A percentile compares a stretch with the other conserved stretches of the same genome.
phyloP scores from a whole-genome alignment of 35 echinoderm and acorn worm genomes.

The Lytechinus variegatus region DNA sequence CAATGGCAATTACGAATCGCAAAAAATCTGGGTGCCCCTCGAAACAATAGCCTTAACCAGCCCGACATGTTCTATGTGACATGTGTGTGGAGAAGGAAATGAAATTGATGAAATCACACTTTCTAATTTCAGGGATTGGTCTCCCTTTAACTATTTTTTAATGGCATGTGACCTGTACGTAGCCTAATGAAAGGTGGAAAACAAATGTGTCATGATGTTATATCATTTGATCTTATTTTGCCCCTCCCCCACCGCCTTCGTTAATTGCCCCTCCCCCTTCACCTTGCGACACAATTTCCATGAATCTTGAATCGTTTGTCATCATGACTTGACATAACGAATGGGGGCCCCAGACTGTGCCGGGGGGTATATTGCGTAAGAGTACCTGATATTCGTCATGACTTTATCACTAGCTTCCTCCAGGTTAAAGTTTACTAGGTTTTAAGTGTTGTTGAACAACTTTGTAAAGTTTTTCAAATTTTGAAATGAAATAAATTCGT shows the following conservation, averaged over 20 bases:
- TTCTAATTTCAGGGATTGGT: too few relatives aligned
- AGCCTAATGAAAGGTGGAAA: not conserved
- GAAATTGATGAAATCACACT: too few relatives aligned
- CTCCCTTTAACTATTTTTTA: not conserved
- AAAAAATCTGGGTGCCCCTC: too few relatives aligned
- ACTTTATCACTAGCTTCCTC: not conserved
- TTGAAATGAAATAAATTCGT: too few relatives aligned
- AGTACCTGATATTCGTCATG: not conserved
- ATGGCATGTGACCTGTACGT: not conserved
- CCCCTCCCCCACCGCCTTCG: not conserved
- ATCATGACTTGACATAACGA: not conserved
- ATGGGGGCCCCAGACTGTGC: not conserved
- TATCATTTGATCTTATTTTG: not conserved
- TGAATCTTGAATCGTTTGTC: not conserved
- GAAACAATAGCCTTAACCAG: too few relatives aligned
- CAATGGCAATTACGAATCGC: too few relatives aligned
- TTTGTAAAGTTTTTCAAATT: not conserved
- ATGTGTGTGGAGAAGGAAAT: too few relatives aligned
- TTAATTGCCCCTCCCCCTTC: not conserved
- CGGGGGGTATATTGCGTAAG: not conserved
- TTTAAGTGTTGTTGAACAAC: not conserved
- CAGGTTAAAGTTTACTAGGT: not conserved
- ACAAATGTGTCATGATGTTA: not conserved
- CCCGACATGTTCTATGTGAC: too few relatives aligned
- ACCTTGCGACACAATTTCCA: not conserved